Evolutionary conservation across 2,113 vertebrate genomes (phyloP).

Genomic region (Paracanthobrama guichenoti): DNA sequence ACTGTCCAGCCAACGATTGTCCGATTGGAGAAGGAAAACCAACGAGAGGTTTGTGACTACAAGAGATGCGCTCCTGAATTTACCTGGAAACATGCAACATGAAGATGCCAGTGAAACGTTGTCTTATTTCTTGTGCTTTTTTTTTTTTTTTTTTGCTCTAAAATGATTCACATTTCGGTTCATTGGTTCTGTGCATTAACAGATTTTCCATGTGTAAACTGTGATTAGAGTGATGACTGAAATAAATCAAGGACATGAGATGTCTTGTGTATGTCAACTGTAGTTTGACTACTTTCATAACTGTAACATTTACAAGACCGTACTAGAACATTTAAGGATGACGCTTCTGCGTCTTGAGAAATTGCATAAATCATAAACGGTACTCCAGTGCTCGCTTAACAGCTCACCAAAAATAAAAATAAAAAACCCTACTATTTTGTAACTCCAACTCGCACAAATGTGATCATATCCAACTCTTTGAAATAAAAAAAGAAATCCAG

Average conservation of each 20-base stretch:
- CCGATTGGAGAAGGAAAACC: too few species aligned
- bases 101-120: not conserved
- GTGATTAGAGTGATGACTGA: not conserved
- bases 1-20: not conserved
- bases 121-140: not conserved
- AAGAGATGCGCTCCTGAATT: not conserved
- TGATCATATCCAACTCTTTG: too few species aligned
- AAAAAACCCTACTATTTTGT: not conserved
- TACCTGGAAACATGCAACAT: not conserved
- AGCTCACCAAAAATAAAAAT: not conserved
- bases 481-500: not conserved
- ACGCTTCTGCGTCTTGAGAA: too few species aligned
- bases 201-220: not conserved
- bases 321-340: not conserved
- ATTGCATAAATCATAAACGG: not conserved
- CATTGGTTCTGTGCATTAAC: not conserved
- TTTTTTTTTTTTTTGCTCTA: not conserved
- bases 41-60: not conserved
- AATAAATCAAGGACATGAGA: not conserved
- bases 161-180: not conserved
- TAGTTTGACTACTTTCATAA: not conserved
- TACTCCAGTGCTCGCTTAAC: not conserved
- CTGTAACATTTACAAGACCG: not conserved
- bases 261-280: not conserved
- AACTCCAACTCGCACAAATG: not conserved